phyloP scores from a whole-genome alignment of 2,888 invertebrate genomes.

The Diarsia dahlii region DNA sequence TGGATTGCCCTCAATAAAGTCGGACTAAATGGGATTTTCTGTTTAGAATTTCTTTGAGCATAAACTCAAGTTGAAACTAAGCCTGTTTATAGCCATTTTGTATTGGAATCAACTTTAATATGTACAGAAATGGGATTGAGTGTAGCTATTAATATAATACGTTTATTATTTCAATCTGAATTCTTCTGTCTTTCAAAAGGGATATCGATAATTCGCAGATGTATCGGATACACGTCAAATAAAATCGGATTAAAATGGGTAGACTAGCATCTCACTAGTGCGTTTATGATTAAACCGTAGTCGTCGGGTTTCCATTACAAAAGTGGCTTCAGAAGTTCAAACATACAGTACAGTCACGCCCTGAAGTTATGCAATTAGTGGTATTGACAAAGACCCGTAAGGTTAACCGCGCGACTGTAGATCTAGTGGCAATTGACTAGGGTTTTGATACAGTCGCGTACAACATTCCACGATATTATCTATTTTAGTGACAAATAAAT shows the following conservation, averaged over 20 bases:
- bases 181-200: neutral
- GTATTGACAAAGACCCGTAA: constrained; percentile 44
- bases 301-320: constrained; percentile 13
- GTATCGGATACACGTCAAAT: too few species aligned
- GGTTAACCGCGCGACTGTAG: constrained; percentile 33
- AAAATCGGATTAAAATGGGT: neutral
- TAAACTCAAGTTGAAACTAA: constrained; percentile 38
- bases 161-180: neutral
- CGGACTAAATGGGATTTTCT: constrained; percentile 49
- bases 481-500: neutral
- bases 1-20: constrained; percentile 50
- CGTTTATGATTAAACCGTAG: constrained; percentile 19
- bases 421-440: neutral
- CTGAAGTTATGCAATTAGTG: constrained; percentile 54
- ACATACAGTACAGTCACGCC: constrained; percentile 33
- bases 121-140: constrained; percentile 10
- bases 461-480: neutral
- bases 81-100: constrained; percentile 27
- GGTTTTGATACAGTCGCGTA: neutral
- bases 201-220: too few species aligned
- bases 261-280: neutral
- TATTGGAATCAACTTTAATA: constrained; percentile 17
- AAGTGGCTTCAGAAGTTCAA: constrained; percentile 35
- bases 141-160: neutral
- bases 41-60: constrained; percentile 41